phyloP scores from a whole-genome alignment of 2,797 vertebrate species.

The Bradypodion pumilum region DNA sequence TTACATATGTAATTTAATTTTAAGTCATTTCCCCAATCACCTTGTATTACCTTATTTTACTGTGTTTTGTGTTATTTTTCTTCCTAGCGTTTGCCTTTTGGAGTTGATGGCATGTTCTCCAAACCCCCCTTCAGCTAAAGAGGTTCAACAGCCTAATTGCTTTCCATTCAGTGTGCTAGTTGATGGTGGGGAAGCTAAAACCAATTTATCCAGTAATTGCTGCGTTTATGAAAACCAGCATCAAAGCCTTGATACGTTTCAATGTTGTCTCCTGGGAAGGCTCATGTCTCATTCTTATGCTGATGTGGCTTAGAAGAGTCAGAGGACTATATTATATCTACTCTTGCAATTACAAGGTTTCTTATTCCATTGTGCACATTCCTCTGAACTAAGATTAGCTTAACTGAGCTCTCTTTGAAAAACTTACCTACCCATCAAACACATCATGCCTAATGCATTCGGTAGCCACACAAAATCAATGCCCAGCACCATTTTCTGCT shows the following conservation, averaged over 20 bases:
- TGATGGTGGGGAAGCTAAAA: constrained; percentile 76
- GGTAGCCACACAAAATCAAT: constrained; percentile 78
- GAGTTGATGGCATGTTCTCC: constrained; percentile 72
- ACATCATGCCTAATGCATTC: constrained; percentile 76
- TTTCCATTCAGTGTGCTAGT: constrained; percentile 76
- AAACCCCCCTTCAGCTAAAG: constrained; percentile 68
- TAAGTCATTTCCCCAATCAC: constrained; percentile 3
- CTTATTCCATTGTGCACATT: constrained; percentile 74
- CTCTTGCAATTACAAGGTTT: constrained; percentile 76
- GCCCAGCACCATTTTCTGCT: constrained; percentile 76
- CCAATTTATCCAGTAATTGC: constrained; percentile 77
- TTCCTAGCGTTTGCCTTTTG: constrained; percentile 44
- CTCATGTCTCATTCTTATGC: constrained; percentile 75
- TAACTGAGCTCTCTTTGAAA: constrained; percentile 77
- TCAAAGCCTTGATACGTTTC: constrained; percentile 71
- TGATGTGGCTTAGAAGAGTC: constrained; percentile 73
- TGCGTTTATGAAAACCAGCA: constrained; percentile 71
- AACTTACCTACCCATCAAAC: constrained; percentile 73
- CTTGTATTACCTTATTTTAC: constrained; percentile 24
- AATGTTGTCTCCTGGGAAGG: constrained; percentile 68
- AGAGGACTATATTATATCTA: constrained; percentile 75
- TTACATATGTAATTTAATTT: neutral
- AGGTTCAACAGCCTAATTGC: constrained; percentile 79
- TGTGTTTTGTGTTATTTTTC: constrained; percentile 9
- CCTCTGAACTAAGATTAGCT: constrained; percentile 77